These are phyloP conservation scores for Drosophila stalkeri DNA, from an alignment of 2,888 invertebrate species.

Conservation along the genomic window DNA sequence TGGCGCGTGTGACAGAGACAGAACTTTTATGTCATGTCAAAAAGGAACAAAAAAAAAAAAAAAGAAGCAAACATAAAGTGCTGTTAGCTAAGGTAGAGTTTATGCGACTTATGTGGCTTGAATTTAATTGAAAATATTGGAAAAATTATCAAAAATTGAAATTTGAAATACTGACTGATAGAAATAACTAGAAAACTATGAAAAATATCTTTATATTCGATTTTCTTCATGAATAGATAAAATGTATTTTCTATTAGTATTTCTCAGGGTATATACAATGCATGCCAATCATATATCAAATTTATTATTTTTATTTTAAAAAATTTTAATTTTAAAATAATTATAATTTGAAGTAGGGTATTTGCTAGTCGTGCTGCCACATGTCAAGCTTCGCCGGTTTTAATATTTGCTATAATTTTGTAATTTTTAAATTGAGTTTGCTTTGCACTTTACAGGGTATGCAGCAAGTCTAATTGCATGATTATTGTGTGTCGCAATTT, in stretches of 20 bases:
- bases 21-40: slow-evolving; percentile 26
- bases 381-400: no score
- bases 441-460: background rate
- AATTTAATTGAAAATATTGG: no score
- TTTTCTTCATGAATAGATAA: no score
- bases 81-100: slow-evolving; percentile 1
- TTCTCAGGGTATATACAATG: no score
- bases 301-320: no score
- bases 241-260: no score
- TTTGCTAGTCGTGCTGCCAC: background rate
- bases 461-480: background rate
- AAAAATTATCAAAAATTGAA: background rate
- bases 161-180: background rate
- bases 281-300: no score
- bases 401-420: background rate
- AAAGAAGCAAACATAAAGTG: background rate
- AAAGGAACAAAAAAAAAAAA: slow-evolving; percentile 4
- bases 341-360: slow-evolving; percentile 1
- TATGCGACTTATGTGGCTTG: background rate
- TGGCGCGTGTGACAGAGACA: slow-evolving; percentile 35
- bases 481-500: background rate
- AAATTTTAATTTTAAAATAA: no score
- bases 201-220: no score
- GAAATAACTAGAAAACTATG: no score
- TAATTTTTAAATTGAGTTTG: background rate